Evolutionary conservation across 2,888 invertebrate genomes (phyloP).

Genomic region (Lithophane semibrunnea): DNA sequence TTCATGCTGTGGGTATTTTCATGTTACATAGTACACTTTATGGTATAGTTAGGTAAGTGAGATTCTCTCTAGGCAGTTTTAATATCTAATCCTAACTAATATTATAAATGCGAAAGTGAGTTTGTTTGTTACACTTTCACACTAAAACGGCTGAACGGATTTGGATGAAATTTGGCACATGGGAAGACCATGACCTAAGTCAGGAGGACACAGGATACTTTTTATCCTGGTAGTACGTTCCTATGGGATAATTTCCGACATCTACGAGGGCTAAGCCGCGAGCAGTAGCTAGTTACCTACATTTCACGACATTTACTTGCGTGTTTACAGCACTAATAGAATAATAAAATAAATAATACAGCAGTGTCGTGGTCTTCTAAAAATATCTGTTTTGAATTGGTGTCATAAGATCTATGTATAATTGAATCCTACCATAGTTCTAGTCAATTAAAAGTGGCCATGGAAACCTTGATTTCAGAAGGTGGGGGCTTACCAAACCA

Average conservation of each 20-base stretch:
- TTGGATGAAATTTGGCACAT: too few relatives aligned
- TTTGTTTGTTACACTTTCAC: too few relatives aligned
- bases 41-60: background rate
- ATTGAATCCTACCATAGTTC: background rate
- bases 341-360: conserved; percentile 20
- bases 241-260: too few relatives aligned
- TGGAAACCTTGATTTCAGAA: background rate
- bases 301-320: background rate
- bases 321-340: background rate
- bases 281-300: background rate
- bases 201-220: too few relatives aligned
- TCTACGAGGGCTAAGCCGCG: too few relatives aligned
- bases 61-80: background rate
- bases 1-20: background rate
- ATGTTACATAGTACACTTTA: background rate
- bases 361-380: conserved; percentile 8
- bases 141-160: too few relatives aligned
- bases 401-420: conserved; percentile 2
- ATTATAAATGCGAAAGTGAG: too few relatives aligned
- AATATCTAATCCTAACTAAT: background rate
- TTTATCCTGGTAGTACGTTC: too few relatives aligned
- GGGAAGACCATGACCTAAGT: too few relatives aligned
- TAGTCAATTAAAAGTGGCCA: background rate
- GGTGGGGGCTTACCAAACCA: background rate
- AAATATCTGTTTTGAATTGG: conserved; percentile 3